Evolutionary conservation across 2,888 invertebrate species (phyloP).

Genomic region (Xanthorhoe spadicearia): DNA sequence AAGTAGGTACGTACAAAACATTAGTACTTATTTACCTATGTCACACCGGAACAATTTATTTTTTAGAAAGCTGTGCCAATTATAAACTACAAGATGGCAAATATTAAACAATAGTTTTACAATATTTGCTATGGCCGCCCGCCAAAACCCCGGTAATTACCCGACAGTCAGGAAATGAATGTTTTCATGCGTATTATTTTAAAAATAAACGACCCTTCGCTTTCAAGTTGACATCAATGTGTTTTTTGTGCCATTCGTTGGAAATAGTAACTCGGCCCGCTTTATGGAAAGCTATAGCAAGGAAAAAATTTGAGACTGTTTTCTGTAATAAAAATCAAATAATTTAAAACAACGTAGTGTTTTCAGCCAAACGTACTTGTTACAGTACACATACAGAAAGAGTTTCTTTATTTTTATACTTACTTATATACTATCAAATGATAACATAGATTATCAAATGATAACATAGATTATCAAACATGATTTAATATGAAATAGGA

Average conservation of each 20-base stretch:
- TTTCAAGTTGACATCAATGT: slow-evolving; percentile 13
- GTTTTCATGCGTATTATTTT: slow-evolving; percentile 40
- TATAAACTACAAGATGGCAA: background rate
- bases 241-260: background rate
- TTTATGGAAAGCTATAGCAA: too few species aligned
- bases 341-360: too few species aligned
- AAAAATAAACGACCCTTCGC: slow-evolving; percentile 41
- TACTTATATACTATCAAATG: too few species aligned
- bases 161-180: slow-evolving; percentile 39
- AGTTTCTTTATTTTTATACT: too few species aligned
- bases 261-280: background rate
- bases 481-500: too few species aligned
- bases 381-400: too few species aligned
- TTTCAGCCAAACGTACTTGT: too few species aligned
- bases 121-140: slow-evolving; percentile 38
- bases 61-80: background rate
- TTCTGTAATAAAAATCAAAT: too few species aligned
- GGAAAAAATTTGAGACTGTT: too few species aligned
- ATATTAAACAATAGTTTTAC: slow-evolving; percentile 22
- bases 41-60: background rate
- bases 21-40: background rate
- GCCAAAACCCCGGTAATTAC: slow-evolving; percentile 40
- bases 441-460: too few species aligned
- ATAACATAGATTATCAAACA: too few species aligned
- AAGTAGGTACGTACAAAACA: too few species aligned